Evolutionary conservation across 2,797 vertebrate genomes (phyloP).

Genomic region (Echiichthys vipera): DNA sequence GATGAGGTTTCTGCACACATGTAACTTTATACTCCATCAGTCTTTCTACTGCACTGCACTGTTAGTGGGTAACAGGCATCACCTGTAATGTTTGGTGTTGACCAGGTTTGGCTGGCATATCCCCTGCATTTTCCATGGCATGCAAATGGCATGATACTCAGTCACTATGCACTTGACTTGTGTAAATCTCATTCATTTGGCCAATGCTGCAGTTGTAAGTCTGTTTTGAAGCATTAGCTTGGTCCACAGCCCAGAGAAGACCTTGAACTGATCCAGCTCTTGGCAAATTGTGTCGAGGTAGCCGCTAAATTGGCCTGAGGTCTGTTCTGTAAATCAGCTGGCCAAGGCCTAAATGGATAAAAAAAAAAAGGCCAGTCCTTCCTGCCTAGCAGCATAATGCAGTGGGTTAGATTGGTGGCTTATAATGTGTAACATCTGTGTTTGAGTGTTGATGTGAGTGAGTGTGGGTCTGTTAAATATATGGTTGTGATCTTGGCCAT

Average conservation of each 20-base stretch:
- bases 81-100: conserved; percentile 7
- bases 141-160: conserved; percentile 35
- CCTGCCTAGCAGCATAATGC: conserved; percentile 43
- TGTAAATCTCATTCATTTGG: conserved; percentile 47
- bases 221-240: conserved; percentile 50
- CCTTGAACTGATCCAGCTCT: conserved; percentile 37
- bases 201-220: conserved; percentile 35
- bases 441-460: neutral
- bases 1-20: neutral
- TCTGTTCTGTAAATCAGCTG: conserved; percentile 55
- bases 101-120: conserved; percentile 1
- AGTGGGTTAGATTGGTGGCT: conserved; percentile 13
- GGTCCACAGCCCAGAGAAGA: conserved; percentile 45
- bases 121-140: neutral
- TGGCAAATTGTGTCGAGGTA: conserved; percentile 47
- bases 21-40: conserved; percentile 10
- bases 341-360: conserved; percentile 49
- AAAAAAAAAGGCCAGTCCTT: conserved; percentile 42
- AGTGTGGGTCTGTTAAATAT: conserved; percentile 21
- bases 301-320: conserved; percentile 49
- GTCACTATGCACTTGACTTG: conserved; percentile 32
- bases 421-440: conserved; percentile 1
- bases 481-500: conserved; percentile 43
- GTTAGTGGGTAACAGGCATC: neutral
- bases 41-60: neutral